Evolutionary conservation across 2,888 invertebrate species (phyloP).

Genomic region (Noctua janthina): DNA sequence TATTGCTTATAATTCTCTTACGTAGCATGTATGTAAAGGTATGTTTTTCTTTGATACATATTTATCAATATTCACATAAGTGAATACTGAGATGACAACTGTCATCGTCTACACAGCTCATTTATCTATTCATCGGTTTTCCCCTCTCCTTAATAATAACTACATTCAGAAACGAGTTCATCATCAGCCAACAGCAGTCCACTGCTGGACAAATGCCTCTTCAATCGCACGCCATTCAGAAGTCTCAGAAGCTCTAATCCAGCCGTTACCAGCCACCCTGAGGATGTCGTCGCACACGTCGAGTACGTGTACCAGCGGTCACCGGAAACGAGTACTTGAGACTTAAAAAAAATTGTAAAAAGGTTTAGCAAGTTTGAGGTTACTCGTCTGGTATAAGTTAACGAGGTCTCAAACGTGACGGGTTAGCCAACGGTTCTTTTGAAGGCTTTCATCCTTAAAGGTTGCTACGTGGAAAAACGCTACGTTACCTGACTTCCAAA

Average conservation of each 20-base stretch:
- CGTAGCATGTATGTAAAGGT: not conserved
- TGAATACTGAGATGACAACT: too few relatives aligned
- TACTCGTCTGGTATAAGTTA: slow-evolving; percentile 14
- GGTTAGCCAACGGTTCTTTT: slow-evolving; percentile 41
- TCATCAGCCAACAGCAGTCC: not conserved
- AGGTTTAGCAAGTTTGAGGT: not conserved
- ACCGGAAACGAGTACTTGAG: not conserved
- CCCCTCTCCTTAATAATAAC: not conserved
- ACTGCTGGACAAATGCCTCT: not conserved
- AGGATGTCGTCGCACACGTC: not conserved
- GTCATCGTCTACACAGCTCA: not conserved
- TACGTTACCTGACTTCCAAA: slow-evolving; percentile 7
- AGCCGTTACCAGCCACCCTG: not conserved
- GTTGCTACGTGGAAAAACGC: slow-evolving; percentile 20
- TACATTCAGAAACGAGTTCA: slow-evolving; percentile 5
- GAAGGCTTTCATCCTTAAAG: slow-evolving; percentile 17
- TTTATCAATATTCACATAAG: too few relatives aligned
- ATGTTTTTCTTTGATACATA: not conserved
- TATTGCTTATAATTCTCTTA: not conserved
- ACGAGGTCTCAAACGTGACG: slow-evolving; percentile 47
- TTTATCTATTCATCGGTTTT: not conserved
- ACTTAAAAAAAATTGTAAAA: not conserved
- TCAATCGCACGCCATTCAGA: not conserved
- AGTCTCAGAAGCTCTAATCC: not conserved
- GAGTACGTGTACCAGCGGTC: not conserved